Evolutionary conservation across 1,140 invertebrate species (phyloP), one percentile per base, ranked within the genome.

Genomic region (Muscidifurax raptorellus): DNA sequence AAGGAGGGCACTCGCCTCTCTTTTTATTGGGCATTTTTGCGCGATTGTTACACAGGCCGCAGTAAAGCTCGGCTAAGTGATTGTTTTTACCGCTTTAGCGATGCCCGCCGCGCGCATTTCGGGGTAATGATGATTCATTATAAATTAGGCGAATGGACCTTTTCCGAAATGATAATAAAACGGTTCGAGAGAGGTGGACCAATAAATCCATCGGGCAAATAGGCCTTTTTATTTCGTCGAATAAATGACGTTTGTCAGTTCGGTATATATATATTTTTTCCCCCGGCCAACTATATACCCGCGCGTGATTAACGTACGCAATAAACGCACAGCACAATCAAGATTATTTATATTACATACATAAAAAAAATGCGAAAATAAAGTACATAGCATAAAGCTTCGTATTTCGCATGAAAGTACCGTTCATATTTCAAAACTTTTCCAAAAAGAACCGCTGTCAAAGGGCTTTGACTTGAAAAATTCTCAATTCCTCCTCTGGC

Each of bases 31-130:
- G 40, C 47, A 74, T 82, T 82, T 80, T 74, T 59, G 40, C 69
- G 66, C 67, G 40, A 74, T 30, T 71, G 36, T 40, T 71, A 44
- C 36, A 66, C 74, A 9, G n/a, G 27, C 52, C 77, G 52, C 32
- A 80, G n/a, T 80, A 47, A 77, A 27, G 78, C 66, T 22, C n/a
- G 75, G n/a, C 52, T 79, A 79, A 79, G 76, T 79, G 76, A 79
- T 79, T 79, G 76, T 79, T 79, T 79, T 79, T 79, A 30, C 47
- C 25, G 47, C 28, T 59, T 47, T 32, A 12, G 27, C 30, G 59
- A 59, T 72, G 2, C n/a, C 22, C n/a, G 22, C 30, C 18, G 27
- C n/a, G n/a, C n/a, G n/a, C 36, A n/a, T 12, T 13, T 69, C 27
- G 66, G 22, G 25, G 27, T 76, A 76, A 82, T 74, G 47, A 28